These are phyloP conservation scores for Cremastinae sp. DNA, from an alignment of 2,888 invertebrate species.

Conservation along the genomic window DNA sequence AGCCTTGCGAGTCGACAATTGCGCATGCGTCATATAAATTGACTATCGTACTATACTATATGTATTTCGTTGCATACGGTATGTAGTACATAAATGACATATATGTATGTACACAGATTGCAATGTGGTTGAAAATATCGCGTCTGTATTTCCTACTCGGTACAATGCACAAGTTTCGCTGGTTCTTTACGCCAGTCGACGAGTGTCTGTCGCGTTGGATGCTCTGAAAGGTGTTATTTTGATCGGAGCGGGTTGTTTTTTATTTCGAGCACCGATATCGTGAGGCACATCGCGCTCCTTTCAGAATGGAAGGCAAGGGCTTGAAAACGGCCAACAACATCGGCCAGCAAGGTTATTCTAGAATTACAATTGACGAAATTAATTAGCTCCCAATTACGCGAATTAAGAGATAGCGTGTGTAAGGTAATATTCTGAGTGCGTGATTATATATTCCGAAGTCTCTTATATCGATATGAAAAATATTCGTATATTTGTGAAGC, in stretches of 20 bases:
- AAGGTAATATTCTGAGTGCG: too few relatives aligned
- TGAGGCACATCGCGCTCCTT: too few relatives aligned
- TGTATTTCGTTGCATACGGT: neutral
- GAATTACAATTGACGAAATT: too few relatives aligned
- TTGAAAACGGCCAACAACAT: too few relatives aligned
- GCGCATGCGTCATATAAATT: constrained; percentile 42
- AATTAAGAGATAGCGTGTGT: too few relatives aligned
- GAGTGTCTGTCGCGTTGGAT: constrained; percentile 51
- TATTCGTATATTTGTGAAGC: too few relatives aligned
- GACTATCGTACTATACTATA: constrained; percentile 17
- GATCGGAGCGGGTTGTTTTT: constrained; percentile 16
- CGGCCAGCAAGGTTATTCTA: too few relatives aligned
- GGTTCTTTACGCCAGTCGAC: constrained; percentile 48
- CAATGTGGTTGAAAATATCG: neutral
- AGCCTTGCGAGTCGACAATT: constrained; percentile 19
- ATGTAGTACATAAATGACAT: neutral
- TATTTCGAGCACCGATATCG: too few relatives aligned
- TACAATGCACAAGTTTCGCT: constrained; percentile 35
- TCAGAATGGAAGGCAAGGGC: too few relatives aligned
- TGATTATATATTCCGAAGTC: too few relatives aligned
- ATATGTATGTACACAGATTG: constrained; percentile 12
- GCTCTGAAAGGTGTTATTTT: constrained; percentile 3
- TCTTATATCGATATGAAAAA: too few relatives aligned
- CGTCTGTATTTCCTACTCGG: constrained; percentile 32
- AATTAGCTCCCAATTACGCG: too few relatives aligned